phyloP scores from a whole-genome alignment of 1,140 invertebrate species.

The Drosophila kepulauana region DNA sequence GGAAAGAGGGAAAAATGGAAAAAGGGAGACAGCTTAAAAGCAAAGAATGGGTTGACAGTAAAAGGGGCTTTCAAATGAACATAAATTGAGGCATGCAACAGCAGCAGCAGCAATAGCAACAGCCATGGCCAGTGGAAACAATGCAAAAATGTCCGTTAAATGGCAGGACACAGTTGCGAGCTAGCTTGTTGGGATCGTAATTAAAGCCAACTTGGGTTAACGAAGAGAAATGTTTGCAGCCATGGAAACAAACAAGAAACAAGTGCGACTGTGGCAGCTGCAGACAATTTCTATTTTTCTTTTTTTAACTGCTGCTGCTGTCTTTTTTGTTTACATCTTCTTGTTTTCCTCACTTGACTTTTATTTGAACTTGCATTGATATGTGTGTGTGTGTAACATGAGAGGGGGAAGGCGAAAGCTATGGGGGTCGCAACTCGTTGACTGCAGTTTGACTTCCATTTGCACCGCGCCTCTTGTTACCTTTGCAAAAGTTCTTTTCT shows the following conservation, averaged over 20 bases:
- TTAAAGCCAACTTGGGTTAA: conserved; percentile 73
- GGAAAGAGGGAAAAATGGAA: too few species aligned
- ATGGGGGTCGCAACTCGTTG: conserved; percentile 9
- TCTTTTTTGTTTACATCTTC: conserved; percentile 34
- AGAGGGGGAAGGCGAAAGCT: too few species aligned
- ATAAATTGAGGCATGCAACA: conserved; percentile 67
- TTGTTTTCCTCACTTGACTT: conserved; percentile 73
- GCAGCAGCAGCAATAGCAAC: too few species aligned
- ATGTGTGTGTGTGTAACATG: conserved; percentile 36
- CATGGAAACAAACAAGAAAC: conserved; percentile 53
- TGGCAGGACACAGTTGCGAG: conserved; percentile 41
- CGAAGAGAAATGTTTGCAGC: conserved; percentile 74
- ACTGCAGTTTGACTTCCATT: conserved; percentile 40
- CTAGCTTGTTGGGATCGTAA: conserved; percentile 61
- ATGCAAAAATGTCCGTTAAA: conserved; percentile 34
- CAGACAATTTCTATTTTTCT: conserved; percentile 35
- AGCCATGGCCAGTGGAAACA: conserved; percentile 9
- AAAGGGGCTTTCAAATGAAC: conserved; percentile 61
- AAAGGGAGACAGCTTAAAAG: not conserved
- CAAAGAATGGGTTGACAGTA: conserved; percentile 1
- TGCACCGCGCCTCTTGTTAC: conserved; percentile 63
- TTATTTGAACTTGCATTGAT: conserved; percentile 81
- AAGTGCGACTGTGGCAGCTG: conserved; percentile 48
- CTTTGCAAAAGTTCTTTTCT: conserved; percentile 57
- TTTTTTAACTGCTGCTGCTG: not conserved